Percentiles rank a stretch among this genome's conserved stretches.
Conservation (phyloP, 2,888 invertebrate species). For the Tetramorium bicarinatum region DNA sequence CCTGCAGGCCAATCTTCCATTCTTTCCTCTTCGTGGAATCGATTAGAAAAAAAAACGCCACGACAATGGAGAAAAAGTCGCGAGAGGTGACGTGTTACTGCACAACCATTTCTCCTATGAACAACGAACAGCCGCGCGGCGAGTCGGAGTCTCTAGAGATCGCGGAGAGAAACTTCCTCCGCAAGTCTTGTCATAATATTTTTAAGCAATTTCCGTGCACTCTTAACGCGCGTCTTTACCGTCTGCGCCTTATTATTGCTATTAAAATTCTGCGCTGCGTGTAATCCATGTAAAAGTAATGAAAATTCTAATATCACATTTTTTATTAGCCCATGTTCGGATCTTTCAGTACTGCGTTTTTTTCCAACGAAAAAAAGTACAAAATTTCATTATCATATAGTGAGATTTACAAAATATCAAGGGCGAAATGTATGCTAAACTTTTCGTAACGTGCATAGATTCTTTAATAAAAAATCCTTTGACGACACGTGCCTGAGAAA, state of each 20-base stretch:
- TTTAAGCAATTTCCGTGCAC: constrained; percentile 7
- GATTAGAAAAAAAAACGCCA: constrained; percentile 54
- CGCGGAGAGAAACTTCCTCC: not conserved
- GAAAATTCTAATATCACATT: not conserved
- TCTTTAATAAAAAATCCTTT: not conserved
- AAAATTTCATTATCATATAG: not conserved
- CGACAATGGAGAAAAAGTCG: constrained; percentile 12
- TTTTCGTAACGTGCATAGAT: not conserved
- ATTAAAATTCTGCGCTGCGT: not conserved
- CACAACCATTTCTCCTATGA: constrained; percentile 25
- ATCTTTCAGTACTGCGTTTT: not conserved
- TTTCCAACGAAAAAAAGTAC: not conserved
- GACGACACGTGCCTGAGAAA: not conserved
- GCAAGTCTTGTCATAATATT: constrained; percentile 28
- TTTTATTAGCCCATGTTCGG: not conserved
- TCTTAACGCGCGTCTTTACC: too few relatives aligned
- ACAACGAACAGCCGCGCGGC: not conserved
- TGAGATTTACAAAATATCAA: not conserved
- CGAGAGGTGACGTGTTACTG: not conserved
- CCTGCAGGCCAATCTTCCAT: constrained; percentile 56
- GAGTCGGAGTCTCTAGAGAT: not conserved
- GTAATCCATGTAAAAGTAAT: not conserved
- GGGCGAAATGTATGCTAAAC: not conserved
- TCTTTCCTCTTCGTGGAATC: constrained; percentile 66
- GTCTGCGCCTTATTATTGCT: not conserved